These are phyloP conservation scores for Zoanthus solanderi DNA, from an alignment of 92 coral and sea anemone species.

Conservation along the genomic window DNA sequence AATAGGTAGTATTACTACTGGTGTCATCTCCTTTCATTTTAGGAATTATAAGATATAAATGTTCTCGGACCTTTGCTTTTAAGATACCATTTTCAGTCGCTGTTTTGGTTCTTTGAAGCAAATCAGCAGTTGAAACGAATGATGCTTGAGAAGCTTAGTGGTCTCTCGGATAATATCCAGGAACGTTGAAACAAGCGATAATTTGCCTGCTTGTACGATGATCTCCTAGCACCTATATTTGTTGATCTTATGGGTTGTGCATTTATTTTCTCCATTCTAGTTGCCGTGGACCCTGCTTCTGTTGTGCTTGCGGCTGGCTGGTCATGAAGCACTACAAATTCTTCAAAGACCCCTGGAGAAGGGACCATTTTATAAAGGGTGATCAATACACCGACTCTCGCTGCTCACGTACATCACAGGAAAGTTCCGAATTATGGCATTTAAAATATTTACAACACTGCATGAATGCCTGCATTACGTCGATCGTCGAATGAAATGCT, in stretches of 20 bases:
- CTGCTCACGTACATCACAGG: conserved; percentile 36
- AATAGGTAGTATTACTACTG: conserved; percentile 47
- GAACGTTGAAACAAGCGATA: conserved; percentile 30
- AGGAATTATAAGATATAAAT: conserved; percentile 44
- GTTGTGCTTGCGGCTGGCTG: conserved; percentile 3
- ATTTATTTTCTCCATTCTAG: not conserved
- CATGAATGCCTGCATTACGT: conserved; percentile 23
- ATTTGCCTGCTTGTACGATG: conserved; percentile 19
- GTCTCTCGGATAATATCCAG: conserved; percentile 42
- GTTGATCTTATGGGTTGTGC: not conserved
- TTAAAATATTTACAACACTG: conserved; percentile 21
- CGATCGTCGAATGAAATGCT: conserved; percentile 8
- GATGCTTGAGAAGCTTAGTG: conserved; percentile 58
- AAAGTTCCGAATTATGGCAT: conserved; percentile 27
- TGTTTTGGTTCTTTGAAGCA: conserved; percentile 37
- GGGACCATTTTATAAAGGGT: conserved; percentile 22
- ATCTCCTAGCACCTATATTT: not conserved
- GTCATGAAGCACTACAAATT: conserved; percentile 5
- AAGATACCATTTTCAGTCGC: conserved; percentile 53
- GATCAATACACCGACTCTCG: conserved; percentile 28
- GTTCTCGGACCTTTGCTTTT: conserved; percentile 42
- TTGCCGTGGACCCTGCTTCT: not conserved
- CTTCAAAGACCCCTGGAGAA: conserved; percentile 21
- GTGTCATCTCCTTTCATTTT: conserved; percentile 43
- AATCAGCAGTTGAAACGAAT: conserved; percentile 46